phyloP scores from a whole-genome alignment of 2,113 vertebrate species.

The Proterorhinus semilunaris region DNA sequence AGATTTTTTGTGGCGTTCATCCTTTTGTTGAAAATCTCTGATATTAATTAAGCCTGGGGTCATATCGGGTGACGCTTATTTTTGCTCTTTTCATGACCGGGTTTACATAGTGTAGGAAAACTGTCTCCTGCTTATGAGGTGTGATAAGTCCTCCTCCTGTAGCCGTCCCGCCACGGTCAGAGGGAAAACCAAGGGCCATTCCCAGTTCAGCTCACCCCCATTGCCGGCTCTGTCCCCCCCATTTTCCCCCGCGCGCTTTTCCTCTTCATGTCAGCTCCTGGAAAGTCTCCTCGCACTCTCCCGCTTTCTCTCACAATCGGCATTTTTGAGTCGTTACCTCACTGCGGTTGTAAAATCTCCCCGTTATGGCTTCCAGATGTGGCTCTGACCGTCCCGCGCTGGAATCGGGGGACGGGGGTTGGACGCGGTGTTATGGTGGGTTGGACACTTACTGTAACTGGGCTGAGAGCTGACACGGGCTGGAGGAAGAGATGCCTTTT shows the following conservation, averaged over 20 bases:
- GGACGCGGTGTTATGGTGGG: conserved; percentile 27
- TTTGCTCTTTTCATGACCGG: conserved; percentile 24
- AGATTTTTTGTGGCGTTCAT: no score
- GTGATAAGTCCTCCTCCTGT: conserved; percentile 15
- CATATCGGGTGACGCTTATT: conserved; percentile 16
- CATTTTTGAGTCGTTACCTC: conserved; percentile 79
- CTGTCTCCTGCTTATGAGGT: conserved; percentile 36
- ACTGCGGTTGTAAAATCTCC: conserved; percentile 75
- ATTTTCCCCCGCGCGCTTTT: not conserved
- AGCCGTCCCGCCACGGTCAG: not conserved
- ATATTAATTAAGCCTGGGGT: not conserved
- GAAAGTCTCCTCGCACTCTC: conserved; percentile 21
- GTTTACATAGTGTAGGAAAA: conserved; percentile 32
- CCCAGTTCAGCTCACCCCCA: conserved; percentile 10
- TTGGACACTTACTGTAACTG: conserved; percentile 60
- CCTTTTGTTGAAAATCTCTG: conserved; percentile 1
- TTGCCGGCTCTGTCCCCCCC: not conserved
- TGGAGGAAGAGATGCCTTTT: conserved; percentile 15
- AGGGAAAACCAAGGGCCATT: conserved; percentile 41
- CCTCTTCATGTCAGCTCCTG: conserved; percentile 24
- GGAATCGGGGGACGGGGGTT: conserved; percentile 35
- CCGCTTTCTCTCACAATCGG: conserved; percentile 54
- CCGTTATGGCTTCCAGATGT: conserved; percentile 81
- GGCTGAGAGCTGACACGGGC: conserved; percentile 34
- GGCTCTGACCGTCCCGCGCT: conserved; percentile 48